phyloP scores from a whole-genome alignment of 2,888 invertebrate species.

The Hyalella azteca region DNA sequence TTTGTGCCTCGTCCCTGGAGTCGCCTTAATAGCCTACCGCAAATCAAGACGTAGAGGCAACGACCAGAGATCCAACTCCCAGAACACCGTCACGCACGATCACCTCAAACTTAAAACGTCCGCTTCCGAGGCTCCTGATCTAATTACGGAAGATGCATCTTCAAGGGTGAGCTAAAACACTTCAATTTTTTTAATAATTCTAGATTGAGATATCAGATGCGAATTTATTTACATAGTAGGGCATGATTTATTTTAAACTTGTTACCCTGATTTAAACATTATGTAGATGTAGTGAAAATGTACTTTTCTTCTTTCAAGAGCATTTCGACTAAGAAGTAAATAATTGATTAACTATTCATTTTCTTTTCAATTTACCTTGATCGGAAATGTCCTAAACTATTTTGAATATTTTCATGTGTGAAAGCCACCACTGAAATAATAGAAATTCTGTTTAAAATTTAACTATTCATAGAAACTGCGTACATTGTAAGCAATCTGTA shows the following conservation, averaged over 20 bases:
- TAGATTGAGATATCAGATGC: too few species aligned
- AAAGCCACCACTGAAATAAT: neutral
- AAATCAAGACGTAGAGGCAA: neutral
- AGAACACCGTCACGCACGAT: conserved; percentile 25
- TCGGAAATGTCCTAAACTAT: neutral
- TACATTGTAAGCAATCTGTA: too few species aligned
- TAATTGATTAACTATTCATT: too few species aligned
- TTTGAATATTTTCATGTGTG: neutral
- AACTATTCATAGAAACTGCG: too few species aligned
- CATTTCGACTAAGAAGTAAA: too few species aligned
- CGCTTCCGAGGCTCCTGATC: neutral
- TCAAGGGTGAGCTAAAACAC: conserved; percentile 13
- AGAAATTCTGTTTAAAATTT: neutral
- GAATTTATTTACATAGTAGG: too few species aligned
- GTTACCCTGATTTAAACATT: too few species aligned
- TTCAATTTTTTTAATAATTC: too few species aligned
- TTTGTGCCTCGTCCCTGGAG: neutral
- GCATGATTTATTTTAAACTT: too few species aligned
- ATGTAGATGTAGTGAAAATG: too few species aligned
- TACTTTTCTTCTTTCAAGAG: too few species aligned
- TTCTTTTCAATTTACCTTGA: too few species aligned
- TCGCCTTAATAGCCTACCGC: neutral
- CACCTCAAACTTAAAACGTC: conserved; percentile 1
- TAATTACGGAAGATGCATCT: conserved; percentile 1
- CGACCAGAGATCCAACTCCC: conserved; percentile 8